A percentile compares a stretch with the other conserved stretches of the same genome.
These are phyloP conservation scores for Drosophila sordidapex DNA, from an alignment of 2,888 invertebrate genomes.

Conservation along the genomic window DNA sequence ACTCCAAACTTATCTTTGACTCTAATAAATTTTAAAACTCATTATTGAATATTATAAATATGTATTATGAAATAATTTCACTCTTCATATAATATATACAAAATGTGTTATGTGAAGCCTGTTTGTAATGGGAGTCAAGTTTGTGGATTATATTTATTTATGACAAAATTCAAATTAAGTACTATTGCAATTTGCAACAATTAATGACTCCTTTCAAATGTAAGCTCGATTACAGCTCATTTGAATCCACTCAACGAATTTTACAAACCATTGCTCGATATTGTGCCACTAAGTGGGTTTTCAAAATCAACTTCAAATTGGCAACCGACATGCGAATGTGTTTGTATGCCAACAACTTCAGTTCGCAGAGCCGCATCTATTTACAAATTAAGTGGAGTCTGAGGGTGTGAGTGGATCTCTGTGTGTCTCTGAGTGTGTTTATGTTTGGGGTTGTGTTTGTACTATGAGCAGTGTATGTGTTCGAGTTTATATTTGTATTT, in stretches of 20 bases:
- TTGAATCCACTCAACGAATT: slow-evolving; percentile 41
- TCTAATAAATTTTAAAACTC: background rate
- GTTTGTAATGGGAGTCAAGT: background rate
- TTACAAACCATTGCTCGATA: slow-evolving; percentile 34
- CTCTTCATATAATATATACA: background rate
- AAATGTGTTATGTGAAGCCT: background rate
- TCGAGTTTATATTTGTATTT: slow-evolving; percentile 17
- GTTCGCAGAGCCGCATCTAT: slow-evolving; percentile 46
- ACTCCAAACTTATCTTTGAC: background rate
- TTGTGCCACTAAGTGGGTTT: slow-evolving; percentile 41
- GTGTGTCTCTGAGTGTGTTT: background rate
- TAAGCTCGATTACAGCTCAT: slow-evolving; percentile 31
- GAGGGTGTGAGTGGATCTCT: slow-evolving; percentile 4
- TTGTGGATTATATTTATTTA: background rate
- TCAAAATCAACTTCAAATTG: slow-evolving; percentile 50
- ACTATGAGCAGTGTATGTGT: slow-evolving; percentile 8
- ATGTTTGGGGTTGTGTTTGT: slow-evolving; percentile 11
- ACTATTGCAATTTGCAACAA: slow-evolving; percentile 1
- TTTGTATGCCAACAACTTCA: slow-evolving; percentile 47
- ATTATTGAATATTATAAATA: background rate
- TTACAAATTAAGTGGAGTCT: slow-evolving; percentile 57
- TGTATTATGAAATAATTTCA: background rate
- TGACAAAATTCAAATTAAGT: background rate
- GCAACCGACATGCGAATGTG: slow-evolving; percentile 34
- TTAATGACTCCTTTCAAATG: slow-evolving; percentile 14